A percentile compares a stretch with the other conserved stretches of the same genome.
phyloP scores from a whole-genome alignment of 2,113 vertebrate genomes.

The Nycticryphes semicollaris region DNA sequence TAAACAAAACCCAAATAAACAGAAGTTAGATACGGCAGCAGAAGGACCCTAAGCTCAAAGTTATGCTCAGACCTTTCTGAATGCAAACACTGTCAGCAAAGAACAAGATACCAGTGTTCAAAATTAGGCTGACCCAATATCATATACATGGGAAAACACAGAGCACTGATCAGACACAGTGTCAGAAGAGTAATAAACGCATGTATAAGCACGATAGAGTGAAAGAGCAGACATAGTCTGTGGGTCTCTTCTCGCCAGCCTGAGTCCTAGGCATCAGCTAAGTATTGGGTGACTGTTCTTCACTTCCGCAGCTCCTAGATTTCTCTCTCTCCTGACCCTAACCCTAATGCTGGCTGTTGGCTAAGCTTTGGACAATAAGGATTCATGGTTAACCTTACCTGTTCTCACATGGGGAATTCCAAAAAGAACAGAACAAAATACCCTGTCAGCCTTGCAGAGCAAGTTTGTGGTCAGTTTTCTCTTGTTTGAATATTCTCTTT shows the following conservation, averaged over 20 bases:
- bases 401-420: neutral
- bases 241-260: neutral
- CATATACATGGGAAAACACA: neutral
- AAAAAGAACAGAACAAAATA: neutral
- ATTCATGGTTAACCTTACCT: neutral
- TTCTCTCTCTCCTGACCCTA: neutral
- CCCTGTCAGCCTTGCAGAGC: neutral
- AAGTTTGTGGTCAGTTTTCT: neutral
- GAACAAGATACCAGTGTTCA: neutral
- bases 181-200: neutral
- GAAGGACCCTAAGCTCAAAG: neutral
- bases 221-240: neutral
- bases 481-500: neutral
- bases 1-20: neutral
- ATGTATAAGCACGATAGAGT: neutral
- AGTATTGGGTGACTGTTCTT: neutral
- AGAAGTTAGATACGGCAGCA: neutral
- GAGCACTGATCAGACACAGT: neutral
- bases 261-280: neutral
- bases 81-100: neutral
- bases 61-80: neutral
- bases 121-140: neutral
- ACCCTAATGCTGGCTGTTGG: neutral
- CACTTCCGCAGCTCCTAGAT: neutral
- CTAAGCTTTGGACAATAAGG: neutral